A percentile compares a stretch with the other conserved stretches of the same genome.
phyloP scores from a whole-genome alignment of 2,113 vertebrate genomes.

The Euleptes europaea region DNA sequence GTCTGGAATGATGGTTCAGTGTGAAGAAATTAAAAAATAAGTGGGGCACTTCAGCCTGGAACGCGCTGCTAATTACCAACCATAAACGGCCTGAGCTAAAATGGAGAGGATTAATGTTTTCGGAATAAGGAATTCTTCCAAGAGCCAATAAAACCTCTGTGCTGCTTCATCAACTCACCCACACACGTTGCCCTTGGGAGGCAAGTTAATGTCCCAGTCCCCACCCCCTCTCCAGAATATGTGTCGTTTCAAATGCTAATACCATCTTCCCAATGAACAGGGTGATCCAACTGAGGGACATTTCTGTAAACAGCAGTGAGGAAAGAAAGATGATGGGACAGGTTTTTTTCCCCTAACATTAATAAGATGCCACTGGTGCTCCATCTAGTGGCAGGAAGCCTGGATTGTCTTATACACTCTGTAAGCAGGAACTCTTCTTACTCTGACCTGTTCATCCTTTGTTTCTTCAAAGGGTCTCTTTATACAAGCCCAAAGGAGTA shows the following conservation, averaged over 20 bases:
- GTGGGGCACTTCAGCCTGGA: no score
- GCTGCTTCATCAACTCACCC: not conserved
- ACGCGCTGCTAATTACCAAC: no score
- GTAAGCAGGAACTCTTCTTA: no score
- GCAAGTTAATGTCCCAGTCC: not conserved
- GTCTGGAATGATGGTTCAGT: no score
- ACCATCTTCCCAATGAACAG: not conserved
- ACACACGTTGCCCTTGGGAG: not conserved
- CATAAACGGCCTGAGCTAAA: slow-evolving; percentile 17
- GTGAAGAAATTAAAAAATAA: no score
- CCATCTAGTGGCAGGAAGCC: slow-evolving; percentile 20
- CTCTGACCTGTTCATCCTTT: not conserved
- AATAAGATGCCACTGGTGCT: slow-evolving; percentile 1
- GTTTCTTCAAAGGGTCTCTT: not conserved
- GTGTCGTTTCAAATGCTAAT: not conserved
- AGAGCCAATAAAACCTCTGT: not conserved
- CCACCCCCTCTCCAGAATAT: not conserved
- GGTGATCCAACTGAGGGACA: not conserved
- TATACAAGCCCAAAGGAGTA: not conserved
- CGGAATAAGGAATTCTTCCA: not conserved
- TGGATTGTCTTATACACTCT: not conserved
- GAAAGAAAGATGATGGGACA: not conserved
- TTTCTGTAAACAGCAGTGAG: not conserved
- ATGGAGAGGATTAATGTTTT: slow-evolving; percentile 8
- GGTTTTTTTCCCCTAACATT: not conserved